These are phyloP conservation scores for Labia minor DNA, from an alignment of 2,888 invertebrate genomes.

Conservation along the genomic window DNA sequence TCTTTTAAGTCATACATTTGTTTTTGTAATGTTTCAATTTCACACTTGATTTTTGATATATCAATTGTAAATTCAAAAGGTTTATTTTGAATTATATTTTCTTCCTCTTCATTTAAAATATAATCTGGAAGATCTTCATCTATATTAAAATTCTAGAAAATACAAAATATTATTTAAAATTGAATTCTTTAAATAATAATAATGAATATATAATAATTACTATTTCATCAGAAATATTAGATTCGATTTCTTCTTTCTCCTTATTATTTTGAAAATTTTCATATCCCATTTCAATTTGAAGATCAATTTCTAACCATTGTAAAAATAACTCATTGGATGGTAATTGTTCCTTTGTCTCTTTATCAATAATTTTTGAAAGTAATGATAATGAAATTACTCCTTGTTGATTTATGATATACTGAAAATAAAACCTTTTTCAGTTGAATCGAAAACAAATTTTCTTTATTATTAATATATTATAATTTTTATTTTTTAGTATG, in stretches of 20 bases:
- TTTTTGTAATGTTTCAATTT: not conserved
- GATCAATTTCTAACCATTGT: not conserved
- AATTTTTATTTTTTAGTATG: too few species aligned
- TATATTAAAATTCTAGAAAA: too few species aligned
- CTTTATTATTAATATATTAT: too few species aligned
- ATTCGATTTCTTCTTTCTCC: not conserved
- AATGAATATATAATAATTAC: not conserved
- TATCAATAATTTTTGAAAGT: not conserved
- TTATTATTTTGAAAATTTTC: constrained; percentile 2
- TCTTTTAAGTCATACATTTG: not conserved
- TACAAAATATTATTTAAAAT: too few species aligned
- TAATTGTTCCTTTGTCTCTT: not conserved
- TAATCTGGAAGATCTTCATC: too few species aligned
- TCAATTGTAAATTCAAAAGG: constrained; percentile 33
- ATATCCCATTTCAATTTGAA: constrained; percentile 19
- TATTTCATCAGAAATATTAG: not conserved
- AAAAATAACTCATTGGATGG: not conserved
- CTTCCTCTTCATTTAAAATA: not conserved
- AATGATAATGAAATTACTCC: not conserved
- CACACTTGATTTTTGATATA: constrained; percentile 15
- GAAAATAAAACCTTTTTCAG: too few species aligned
- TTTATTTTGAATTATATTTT: too few species aligned
- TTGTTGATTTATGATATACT: not conserved
- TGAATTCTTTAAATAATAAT: not conserved
- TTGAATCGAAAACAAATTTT: too few species aligned